Base-by-base conservation (phyloP, 2,797 vertebrate genomes). In the Sciurus vulgaris region DNA sequence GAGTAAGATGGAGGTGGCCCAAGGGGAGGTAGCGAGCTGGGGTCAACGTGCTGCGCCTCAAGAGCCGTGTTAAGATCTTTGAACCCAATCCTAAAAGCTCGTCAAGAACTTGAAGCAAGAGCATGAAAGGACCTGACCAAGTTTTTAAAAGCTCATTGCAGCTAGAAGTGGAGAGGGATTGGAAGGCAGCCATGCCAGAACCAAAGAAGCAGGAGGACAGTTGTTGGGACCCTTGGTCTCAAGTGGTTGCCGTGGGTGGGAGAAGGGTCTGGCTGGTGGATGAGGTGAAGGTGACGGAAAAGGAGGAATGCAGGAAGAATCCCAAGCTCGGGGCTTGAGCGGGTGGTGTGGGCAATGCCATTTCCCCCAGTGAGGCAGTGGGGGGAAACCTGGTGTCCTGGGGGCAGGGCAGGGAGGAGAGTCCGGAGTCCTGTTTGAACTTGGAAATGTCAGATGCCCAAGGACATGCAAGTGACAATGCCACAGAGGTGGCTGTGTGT, bases 281-380 rank as follows among this genome's bases (percentile, higher is more conserved):
- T 38, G 44, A 20, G 56, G 17, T 8, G 30, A 20, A 26, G 20
- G 33, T 14, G 10, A 4, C n/a, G 24, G 15, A 49, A n/a, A 63
- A 90, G 82, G 67, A 70, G 24, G 89, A 59, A 2, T 7, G 67
- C n/a, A 33, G 28, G 72, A 63, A 26, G 89, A 69, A 1, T 5
- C 51, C 30, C 3, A 26, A 35, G 28, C 13, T 1, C 30, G 35
- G 47, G 7, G 15, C 54, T 56, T 14, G 4, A 63, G 63, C 33
- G 11, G 2, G 12, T 5, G 20, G 28, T 35, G 47, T 22, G 2
- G 1, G 9, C 5, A 30, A 12, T 5, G 1, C 30, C 38, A 0
- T 33, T 24, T n/a, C 67, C n/a, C 30, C 4, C 18, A 13, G 1
- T 8, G 38, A 9, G 51, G 49, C 35, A 73, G 35, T 54, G 5